phyloP scores from a whole-genome alignment of 2,113 vertebrate genomes.

The Conger conger region DNA sequence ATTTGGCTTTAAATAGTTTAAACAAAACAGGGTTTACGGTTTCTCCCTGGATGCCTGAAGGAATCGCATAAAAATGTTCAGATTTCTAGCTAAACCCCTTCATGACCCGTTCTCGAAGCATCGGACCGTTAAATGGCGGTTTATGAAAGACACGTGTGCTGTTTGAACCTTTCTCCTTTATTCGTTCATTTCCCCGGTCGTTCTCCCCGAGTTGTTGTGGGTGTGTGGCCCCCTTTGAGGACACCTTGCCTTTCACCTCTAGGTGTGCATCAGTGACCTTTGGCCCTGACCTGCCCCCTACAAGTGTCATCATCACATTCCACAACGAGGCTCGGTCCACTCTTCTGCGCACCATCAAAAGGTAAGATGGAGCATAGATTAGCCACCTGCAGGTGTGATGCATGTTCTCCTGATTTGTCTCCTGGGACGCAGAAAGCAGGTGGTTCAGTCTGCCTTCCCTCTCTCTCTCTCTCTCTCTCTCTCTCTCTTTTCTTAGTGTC shows the following conservation, averaged over 20 bases:
- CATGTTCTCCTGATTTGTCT: background rate
- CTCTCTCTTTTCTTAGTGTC: constrained; percentile 72
- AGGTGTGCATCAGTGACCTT: constrained; percentile 87
- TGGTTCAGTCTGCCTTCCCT: background rate
- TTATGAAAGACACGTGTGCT: background rate
- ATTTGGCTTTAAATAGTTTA: background rate
- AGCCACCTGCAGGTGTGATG: background rate
- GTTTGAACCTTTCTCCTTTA: background rate
- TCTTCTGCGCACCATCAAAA: constrained; percentile 89
- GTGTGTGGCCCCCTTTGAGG: background rate
- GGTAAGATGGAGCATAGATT: constrained; percentile 60
- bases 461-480: background rate
- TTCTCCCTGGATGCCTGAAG: background rate
- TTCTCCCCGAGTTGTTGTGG: background rate
- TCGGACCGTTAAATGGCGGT: background rate
- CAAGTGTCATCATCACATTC: constrained; percentile 94
- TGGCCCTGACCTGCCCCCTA: constrained; percentile 80
- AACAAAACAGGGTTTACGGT: background rate
- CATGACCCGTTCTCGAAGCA: background rate
- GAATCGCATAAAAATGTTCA: background rate
- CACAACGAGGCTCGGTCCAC: constrained; percentile 97
- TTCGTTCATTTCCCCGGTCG: background rate
- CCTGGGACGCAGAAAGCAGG: background rate
- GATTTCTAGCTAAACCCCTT: background rate
- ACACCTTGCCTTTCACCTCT: constrained; percentile 5